phyloP scores from a whole-genome alignment of 2,113 vertebrate genomes.

The Brachypteracias leptosomus region DNA sequence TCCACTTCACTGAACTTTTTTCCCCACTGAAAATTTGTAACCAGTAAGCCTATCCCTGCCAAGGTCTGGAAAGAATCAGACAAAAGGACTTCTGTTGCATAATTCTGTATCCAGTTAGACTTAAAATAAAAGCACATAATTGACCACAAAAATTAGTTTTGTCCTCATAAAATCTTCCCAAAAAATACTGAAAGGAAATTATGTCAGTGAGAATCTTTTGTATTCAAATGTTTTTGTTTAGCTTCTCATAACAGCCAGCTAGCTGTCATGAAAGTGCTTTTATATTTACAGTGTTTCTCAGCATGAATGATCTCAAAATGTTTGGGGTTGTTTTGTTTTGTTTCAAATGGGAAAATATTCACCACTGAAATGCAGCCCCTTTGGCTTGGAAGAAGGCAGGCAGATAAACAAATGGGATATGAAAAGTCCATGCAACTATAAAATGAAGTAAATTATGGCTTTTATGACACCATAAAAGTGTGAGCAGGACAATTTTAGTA shows the following conservation, averaged over 20 bases:
- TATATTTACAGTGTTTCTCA: constrained; percentile 31
- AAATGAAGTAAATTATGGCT: neutral
- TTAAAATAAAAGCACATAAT: constrained; percentile 67
- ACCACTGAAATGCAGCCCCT: neutral
- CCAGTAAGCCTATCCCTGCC: constrained; percentile 44
- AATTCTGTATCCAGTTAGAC: constrained; percentile 51
- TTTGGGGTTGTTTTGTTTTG: neutral
- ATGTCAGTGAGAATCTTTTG: constrained; percentile 51
- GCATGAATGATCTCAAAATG: constrained; percentile 16
- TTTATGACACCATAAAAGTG: neutral
- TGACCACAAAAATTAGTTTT: constrained; percentile 65
- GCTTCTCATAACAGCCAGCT: constrained; percentile 29
- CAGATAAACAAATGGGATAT: neutral
- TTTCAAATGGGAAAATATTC: neutral
- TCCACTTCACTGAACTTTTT: constrained; percentile 30
- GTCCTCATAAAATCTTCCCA: constrained; percentile 62
- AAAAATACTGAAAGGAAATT: constrained; percentile 65
- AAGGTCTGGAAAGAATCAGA: constrained; percentile 70
- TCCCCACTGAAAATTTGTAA: constrained; percentile 22
- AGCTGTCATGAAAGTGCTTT: constrained; percentile 38
- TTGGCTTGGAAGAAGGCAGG: neutral
- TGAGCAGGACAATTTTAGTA: neutral
- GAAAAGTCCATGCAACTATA: neutral
- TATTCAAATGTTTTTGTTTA: constrained; percentile 62
- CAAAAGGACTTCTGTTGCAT: constrained; percentile 61